These are phyloP conservation scores for Araneus ventricosus DNA, from an alignment of 1,140 invertebrate genomes.

Conservation along the genomic window DNA sequence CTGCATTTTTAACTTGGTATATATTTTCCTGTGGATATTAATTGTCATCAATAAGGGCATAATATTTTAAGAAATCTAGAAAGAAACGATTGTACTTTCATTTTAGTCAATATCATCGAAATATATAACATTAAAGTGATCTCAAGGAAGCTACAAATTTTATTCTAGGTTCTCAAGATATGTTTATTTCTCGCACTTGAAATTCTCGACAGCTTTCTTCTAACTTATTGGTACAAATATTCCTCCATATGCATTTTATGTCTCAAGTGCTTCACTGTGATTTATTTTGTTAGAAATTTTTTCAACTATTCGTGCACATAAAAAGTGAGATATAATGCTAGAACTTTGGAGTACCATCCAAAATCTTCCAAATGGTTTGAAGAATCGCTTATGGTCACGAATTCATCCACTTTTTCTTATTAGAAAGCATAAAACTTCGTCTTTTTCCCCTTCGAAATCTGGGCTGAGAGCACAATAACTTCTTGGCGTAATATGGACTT, in stretches of 20 bases:
- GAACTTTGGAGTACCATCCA: neutral
- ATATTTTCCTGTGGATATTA: no score
- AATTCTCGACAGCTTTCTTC: neutral
- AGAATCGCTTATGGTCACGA: neutral
- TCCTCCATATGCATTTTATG: neutral
- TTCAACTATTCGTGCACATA: neutral
- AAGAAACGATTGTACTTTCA: no score
- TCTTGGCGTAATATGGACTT: neutral
- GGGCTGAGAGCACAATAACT: neutral
- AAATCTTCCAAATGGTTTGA: neutral
- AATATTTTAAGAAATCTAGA: no score
- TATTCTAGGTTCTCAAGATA: neutral
- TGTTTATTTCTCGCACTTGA: neutral
- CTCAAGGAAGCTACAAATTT: neutral
- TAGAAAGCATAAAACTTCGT: neutral
- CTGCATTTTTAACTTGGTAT: no score
- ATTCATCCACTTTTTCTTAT: conserved; percentile 12
- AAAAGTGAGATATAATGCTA: conserved; percentile 5
- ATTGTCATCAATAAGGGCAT: no score
- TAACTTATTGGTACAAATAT: neutral
- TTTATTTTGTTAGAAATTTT: neutral
- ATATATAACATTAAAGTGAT: neutral
- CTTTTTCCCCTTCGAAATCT: neutral
- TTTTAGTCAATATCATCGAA: no score
- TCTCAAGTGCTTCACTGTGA: neutral